phyloP scores from a whole-genome alignment of 1,140 invertebrate species.

The Tetranychus urticae region DNA sequence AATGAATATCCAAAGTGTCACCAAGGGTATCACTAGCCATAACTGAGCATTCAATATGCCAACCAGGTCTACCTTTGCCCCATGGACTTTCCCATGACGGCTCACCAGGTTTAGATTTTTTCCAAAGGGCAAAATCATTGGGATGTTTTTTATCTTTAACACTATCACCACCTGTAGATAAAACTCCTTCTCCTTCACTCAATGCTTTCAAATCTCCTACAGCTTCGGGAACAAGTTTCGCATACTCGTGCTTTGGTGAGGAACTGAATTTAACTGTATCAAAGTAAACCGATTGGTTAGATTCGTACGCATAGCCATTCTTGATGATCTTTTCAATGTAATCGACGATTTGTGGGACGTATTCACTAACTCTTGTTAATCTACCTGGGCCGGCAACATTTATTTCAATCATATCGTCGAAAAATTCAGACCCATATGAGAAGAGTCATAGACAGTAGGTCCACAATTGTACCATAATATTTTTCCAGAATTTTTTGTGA shows the following conservation, averaged over 20 bases:
- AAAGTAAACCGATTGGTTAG: conserved; percentile 82
- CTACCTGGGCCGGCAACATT: conserved; percentile 82
- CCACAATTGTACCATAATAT: conserved; percentile 79
- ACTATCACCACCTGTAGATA: conserved; percentile 29
- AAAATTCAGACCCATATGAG: conserved; percentile 95
- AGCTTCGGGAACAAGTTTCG: conserved; percentile 87
- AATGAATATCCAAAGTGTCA: conserved; percentile 78
- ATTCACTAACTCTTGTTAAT: conserved; percentile 90
- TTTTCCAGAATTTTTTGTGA: not conserved
- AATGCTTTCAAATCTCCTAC: conserved; percentile 75
- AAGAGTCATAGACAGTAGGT: conserved; percentile 91
- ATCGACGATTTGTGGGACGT: conserved; percentile 77
- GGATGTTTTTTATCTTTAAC: conserved; percentile 54
- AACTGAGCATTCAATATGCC: conserved; percentile 98
- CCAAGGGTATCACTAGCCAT: conserved; percentile 88
- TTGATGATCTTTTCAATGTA: conserved; percentile 78
- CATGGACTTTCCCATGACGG: conserved; percentile 91
- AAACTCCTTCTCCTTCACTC: conserved; percentile 89
- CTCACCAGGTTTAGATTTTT: conserved; percentile 83
- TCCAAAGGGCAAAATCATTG: conserved; percentile 96
- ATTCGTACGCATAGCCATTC: conserved; percentile 53
- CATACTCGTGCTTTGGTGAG: conserved; percentile 69
- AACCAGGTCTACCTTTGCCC: conserved; percentile 62
- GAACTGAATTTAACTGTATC: conserved; percentile 72
- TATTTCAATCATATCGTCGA: conserved; percentile 82